These are phyloP conservation scores for Jaculus jaculus DNA, from an alignment of 2,113 vertebrate genomes.

Conservation along the genomic window DNA sequence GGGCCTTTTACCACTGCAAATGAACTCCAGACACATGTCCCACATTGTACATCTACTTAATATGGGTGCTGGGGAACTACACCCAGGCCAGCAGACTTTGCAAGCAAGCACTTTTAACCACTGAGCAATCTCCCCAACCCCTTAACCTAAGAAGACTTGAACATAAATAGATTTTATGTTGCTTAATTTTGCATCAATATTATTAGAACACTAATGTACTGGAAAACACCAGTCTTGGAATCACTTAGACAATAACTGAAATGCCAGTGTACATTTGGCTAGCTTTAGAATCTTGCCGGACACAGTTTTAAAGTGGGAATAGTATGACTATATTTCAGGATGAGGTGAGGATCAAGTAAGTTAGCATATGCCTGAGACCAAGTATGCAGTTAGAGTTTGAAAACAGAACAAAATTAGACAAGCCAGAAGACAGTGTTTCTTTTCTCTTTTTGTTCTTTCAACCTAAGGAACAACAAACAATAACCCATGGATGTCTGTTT, in stretches of 20 bases:
- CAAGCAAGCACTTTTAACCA: too few species aligned
- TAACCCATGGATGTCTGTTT: not conserved
- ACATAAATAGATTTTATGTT: not conserved
- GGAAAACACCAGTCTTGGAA: not conserved
- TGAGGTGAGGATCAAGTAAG: not conserved
- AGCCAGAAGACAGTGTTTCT: not conserved
- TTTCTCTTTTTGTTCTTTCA: not conserved
- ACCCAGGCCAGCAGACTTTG: too few species aligned
- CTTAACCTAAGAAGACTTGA: too few species aligned
- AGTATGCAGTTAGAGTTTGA: not conserved
- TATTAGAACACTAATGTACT: not conserved
- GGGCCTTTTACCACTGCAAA: too few species aligned
- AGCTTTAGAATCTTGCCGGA: not conserved
- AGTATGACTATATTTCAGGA: not conserved
- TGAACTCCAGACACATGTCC: too few species aligned
- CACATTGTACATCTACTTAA: too few species aligned
- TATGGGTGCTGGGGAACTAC: too few species aligned
- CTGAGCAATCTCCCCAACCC: too few species aligned
- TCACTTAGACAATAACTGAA: not conserved
- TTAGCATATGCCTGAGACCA: not conserved
- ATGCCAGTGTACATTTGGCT: not conserved
- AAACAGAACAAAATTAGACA: not conserved
- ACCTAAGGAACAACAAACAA: not conserved
- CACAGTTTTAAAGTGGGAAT: not conserved
- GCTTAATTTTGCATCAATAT: not conserved